Conservation (phyloP, 1,140 invertebrate genomes). For the Halotydeus destructor region DNA sequence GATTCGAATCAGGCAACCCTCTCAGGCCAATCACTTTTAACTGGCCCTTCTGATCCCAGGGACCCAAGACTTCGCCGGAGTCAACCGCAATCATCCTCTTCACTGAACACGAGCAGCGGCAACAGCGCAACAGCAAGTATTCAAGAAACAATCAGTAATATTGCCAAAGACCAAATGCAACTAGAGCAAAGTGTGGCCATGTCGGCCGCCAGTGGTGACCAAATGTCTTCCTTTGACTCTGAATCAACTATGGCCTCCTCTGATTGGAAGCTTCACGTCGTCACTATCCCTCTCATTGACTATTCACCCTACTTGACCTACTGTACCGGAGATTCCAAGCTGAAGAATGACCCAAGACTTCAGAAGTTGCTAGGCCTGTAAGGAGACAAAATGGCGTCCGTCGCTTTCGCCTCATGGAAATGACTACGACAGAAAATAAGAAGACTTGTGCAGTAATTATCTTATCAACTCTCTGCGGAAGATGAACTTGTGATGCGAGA, state of each 20-base stretch:
- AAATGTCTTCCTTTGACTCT: neutral
- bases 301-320: conserved; percentile 13
- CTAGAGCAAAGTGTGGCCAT: conserved; percentile 2
- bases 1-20: neutral
- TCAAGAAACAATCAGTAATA: no score
- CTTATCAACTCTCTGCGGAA: no score
- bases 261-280: conserved; percentile 12
- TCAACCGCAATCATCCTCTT: neutral
- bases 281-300: conserved; percentile 11
- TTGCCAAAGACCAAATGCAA: conserved; percentile 10
- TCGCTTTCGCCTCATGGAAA: no score
- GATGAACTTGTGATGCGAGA: no score
- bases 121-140: neutral
- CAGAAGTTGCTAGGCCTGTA: no score
- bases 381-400: no score
- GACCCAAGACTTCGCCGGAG: neutral
- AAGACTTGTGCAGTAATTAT: no score
- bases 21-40: neutral
- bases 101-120: no score
- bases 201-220: neutral
- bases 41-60: neutral
- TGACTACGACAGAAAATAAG: no score
- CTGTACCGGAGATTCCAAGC: conserved; percentile 12
- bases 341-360: conserved; percentile 17
- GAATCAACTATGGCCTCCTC: neutral